A percentile compares a stretch with the other conserved stretches of the same genome.
These are phyloP conservation scores for Terebella lapidaria DNA, from an alignment of 2,888 invertebrate genomes.

Conservation along the genomic window DNA sequence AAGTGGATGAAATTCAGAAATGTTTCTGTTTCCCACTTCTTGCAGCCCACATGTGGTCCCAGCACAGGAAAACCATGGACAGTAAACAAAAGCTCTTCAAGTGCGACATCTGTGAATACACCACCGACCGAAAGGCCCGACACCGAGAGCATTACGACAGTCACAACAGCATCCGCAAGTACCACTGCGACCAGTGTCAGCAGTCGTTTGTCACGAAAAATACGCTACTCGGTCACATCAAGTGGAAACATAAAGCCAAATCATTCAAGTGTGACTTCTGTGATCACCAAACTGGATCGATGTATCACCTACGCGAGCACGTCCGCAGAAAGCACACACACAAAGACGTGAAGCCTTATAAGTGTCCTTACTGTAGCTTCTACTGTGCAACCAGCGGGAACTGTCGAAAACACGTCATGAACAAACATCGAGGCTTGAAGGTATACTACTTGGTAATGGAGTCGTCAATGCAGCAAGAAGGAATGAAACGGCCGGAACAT, in stretches of 20 bases:
- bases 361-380: conserved; percentile 35
- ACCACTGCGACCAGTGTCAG: conserved; percentile 8
- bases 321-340: conserved; percentile 35
- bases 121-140: neutral
- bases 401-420: conserved; percentile 34
- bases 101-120: conserved; percentile 1
- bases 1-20: no score
- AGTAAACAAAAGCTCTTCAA: neutral
- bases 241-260: conserved; percentile 27
- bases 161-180: neutral
- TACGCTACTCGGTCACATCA: conserved; percentile 3
- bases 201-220: conserved; percentile 11
- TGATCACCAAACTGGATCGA: conserved; percentile 21
- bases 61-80: neutral
- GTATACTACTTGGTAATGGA: no score
- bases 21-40: no score
- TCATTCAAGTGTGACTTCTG: conserved; percentile 32
- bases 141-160: neutral
- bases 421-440: conserved; percentile 31
- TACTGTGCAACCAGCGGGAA: conserved; percentile 35
- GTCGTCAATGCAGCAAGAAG: no score
- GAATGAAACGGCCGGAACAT: no score
- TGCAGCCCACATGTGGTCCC: conserved; percentile 6
- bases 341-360: conserved; percentile 32
- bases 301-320: conserved; percentile 30